phyloP scores from a whole-genome alignment of 1,140 invertebrate species.

The Agraylea sexmaculata region DNA sequence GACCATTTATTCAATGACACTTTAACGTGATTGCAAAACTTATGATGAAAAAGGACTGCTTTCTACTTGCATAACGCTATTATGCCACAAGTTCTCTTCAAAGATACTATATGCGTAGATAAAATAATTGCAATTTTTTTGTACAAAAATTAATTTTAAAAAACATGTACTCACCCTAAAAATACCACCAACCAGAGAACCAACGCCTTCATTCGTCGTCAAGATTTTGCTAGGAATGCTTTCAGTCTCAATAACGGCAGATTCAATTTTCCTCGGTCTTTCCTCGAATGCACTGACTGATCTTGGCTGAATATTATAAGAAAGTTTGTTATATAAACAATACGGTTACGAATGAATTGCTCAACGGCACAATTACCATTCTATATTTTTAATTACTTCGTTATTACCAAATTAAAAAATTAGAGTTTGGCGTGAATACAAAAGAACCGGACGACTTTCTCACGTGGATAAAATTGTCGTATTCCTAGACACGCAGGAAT shows the following conservation, averaged over 20 bases:
- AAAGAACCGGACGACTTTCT: no score
- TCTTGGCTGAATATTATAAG: slow-evolving; percentile 11
- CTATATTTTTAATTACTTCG: no score
- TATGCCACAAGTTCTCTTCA: no score
- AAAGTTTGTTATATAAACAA: neutral
- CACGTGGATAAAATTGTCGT: no score
- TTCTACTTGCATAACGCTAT: neutral
- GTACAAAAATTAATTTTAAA: neutral
- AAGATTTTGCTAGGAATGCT: slow-evolving; percentile 10
- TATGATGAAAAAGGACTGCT: neutral
- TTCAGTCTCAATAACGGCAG: slow-evolving; percentile 16
- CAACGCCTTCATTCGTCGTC: slow-evolving; percentile 11
- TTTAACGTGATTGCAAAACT: no score
- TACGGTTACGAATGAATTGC: no score
- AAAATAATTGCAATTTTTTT: neutral
- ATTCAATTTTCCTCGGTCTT: slow-evolving; percentile 15
- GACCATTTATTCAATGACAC: no score
- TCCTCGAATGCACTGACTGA: slow-evolving; percentile 8
- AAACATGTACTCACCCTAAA: slow-evolving; percentile 15
- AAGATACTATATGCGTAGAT: no score
- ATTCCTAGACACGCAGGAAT: no score
- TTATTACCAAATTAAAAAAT: no score
- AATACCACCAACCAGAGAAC: slow-evolving; percentile 10
- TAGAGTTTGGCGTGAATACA: no score
- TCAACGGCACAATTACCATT: no score